Evolutionary conservation across 2,888 invertebrate species (phyloP).

Genomic region (Scaptomyza flava): DNA sequence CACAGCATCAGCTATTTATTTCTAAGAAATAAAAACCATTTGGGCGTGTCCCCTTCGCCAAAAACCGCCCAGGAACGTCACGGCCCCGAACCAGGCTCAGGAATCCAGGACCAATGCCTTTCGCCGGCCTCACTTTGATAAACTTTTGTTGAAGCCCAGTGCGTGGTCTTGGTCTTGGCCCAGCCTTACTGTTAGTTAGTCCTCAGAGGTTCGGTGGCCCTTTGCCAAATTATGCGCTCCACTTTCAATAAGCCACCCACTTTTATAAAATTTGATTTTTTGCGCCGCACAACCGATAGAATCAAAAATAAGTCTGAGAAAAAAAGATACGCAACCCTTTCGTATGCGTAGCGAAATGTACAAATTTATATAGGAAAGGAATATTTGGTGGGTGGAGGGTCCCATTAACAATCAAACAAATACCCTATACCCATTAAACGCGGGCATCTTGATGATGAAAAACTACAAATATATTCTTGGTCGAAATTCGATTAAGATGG

Average conservation of each 20-base stretch:
- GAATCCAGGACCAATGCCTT: conserved; percentile 32
- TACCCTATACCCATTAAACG: background rate
- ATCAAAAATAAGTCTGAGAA: conserved; percentile 1
- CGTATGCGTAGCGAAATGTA: conserved; percentile 10
- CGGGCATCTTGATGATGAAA: background rate
- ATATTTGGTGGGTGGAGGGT: conserved; percentile 1
- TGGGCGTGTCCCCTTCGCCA: conserved; percentile 64
- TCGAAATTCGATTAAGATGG: too few species aligned
- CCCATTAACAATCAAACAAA: background rate
- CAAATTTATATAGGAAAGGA: conserved; percentile 3
- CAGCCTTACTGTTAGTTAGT: conserved; percentile 1
- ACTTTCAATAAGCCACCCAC: conserved; percentile 75
- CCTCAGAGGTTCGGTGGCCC: conserved; percentile 34
- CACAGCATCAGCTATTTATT: conserved; percentile 59
- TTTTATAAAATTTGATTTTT: conserved; percentile 44
- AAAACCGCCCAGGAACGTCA: conserved; percentile 26
- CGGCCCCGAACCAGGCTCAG: conserved; percentile 4
- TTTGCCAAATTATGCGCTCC: conserved; percentile 67
- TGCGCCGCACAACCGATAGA: too few species aligned
- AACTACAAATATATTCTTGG: too few species aligned
- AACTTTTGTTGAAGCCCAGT: conserved; percentile 31
- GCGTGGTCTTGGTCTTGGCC: conserved; percentile 4
- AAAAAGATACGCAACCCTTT: conserved; percentile 55
- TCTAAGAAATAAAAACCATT: conserved; percentile 74
- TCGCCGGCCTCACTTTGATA: conserved; percentile 51